Conservation (phyloP, 2,888 invertebrate species). For the Caenorhabditis angaria region DNA sequence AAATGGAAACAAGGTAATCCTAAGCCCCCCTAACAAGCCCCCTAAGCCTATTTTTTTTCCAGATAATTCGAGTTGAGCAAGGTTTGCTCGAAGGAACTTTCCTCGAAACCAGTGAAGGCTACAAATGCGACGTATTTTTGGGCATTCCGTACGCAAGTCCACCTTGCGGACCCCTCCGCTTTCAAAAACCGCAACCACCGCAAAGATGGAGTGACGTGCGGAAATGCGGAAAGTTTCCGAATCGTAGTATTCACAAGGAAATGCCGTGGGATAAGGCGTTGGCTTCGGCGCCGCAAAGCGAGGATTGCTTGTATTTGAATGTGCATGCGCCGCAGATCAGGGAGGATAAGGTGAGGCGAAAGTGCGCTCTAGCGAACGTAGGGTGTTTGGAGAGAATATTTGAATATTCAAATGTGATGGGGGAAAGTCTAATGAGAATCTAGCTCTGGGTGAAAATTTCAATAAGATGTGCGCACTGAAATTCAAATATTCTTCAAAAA, state of each 20-base stretch:
- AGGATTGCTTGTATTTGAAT: constrained; percentile 66
- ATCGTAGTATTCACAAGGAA: constrained; percentile 59
- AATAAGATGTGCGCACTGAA: too few relatives aligned
- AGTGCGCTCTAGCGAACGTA: not conserved
- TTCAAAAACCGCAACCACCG: constrained; percentile 60
- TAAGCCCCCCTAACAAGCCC: not conserved
- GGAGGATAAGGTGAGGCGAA: constrained; percentile 39
- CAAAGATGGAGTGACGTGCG: constrained; percentile 51
- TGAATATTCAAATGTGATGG: too few relatives aligned
- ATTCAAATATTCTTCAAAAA: too few relatives aligned
- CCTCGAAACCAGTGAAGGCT: constrained; percentile 23
- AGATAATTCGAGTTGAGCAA: constrained; percentile 31
- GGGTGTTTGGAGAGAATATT: too few relatives aligned
- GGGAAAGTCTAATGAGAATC: too few relatives aligned
- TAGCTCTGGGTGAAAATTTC: too few relatives aligned
- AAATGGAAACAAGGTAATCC: constrained; percentile 9
- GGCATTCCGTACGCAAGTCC: constrained; percentile 57
- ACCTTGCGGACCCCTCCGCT: constrained; percentile 50
- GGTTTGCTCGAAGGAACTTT: constrained; percentile 38
- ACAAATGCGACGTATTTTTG: constrained; percentile 44
- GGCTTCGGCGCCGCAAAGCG: constrained; percentile 37
- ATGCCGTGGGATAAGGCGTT: constrained; percentile 64
- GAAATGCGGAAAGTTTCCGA: constrained; percentile 47
- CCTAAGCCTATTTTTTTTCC: not conserved
- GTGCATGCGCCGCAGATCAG: constrained; percentile 55